Evolutionary conservation across 2,797 vertebrate genomes (phyloP).

Genomic region (Apogon talboti): DNA sequence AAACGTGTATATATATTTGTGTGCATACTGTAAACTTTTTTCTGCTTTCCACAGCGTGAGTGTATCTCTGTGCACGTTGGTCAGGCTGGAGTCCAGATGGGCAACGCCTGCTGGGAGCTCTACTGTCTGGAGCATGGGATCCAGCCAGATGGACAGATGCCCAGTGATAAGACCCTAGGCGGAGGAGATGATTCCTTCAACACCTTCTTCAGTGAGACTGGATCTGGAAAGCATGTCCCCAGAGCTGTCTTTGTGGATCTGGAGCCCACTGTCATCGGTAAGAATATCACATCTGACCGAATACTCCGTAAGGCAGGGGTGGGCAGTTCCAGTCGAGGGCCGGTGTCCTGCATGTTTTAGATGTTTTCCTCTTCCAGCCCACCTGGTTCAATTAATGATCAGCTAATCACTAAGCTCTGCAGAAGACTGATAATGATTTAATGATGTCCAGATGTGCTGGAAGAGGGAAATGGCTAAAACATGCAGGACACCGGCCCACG

Average conservation of each 20-base stretch:
- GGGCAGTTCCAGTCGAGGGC: too few species aligned
- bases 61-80: slow-evolving; percentile 73
- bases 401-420: too few species aligned
- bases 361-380: too few species aligned
- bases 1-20: too few species aligned
- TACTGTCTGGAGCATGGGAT: slow-evolving; percentile 76
- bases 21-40: background rate
- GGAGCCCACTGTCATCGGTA: slow-evolving; percentile 76
- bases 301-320: too few species aligned
- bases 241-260: slow-evolving; percentile 73
- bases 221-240: slow-evolving; percentile 73
- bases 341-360: too few species aligned
- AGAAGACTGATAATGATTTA: too few species aligned
- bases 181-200: slow-evolving; percentile 75
- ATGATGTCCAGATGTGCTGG: too few species aligned
- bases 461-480: too few species aligned
- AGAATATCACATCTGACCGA: background rate
- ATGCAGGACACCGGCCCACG: too few species aligned
- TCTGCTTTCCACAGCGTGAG: slow-evolving; percentile 54
- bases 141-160: slow-evolving; percentile 76
- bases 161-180: slow-evolving; percentile 70
- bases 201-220: slow-evolving; percentile 78
- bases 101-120: slow-evolving; percentile 75
- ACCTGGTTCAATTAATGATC: too few species aligned
- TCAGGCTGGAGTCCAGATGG: slow-evolving; percentile 76